A percentile compares a stretch with the other conserved stretches of the same genome.
Evolutionary conservation across 37 sponge, comb jelly and placozoan genomes (phyloP).

Genomic region (Beroe ovata): DNA sequence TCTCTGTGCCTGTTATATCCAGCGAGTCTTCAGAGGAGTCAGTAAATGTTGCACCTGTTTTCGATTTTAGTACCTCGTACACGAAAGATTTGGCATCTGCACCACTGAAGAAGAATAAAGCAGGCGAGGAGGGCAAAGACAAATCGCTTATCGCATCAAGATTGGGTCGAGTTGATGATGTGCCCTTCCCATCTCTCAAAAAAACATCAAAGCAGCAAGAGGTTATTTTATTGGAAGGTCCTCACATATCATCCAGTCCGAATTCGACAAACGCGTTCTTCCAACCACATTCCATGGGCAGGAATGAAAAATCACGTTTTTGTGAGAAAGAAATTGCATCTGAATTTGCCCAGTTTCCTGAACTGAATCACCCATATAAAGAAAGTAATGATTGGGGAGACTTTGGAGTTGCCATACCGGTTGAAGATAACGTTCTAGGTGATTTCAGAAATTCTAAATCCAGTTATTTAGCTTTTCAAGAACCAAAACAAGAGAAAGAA

Average conservation of each 20-base stretch:
- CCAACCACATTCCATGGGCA: neutral
- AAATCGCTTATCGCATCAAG: neutral
- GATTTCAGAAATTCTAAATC: no score
- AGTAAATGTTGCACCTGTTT: slow-evolving; percentile 16
- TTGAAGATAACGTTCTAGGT: no score
- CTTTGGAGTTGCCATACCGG: slow-evolving; percentile 3
- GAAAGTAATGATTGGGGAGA: slow-evolving; percentile 60
- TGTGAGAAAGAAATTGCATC: neutral
- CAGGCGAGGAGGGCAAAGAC: neutral
- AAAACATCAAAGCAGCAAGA: neutral
- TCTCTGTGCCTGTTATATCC: no score
- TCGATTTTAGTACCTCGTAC: slow-evolving; percentile 27
- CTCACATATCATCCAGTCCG: neutral
- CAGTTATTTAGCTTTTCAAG: no score
- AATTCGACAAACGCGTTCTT: no score
- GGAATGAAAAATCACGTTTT: neutral
- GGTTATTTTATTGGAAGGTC: neutral
- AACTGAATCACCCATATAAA: neutral
- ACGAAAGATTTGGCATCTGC: slow-evolving; percentile 37
- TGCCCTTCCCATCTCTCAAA: neutral
- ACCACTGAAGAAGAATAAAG: neutral
- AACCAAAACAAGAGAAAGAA: no score
- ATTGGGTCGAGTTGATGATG: neutral
- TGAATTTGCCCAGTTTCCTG: neutral
- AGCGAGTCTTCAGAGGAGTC: no score